A percentile compares a stretch with the other conserved stretches of the same genome.
Conservation (phyloP, 2,113 vertebrate species). For the Muntiacus muntjak region DNA sequence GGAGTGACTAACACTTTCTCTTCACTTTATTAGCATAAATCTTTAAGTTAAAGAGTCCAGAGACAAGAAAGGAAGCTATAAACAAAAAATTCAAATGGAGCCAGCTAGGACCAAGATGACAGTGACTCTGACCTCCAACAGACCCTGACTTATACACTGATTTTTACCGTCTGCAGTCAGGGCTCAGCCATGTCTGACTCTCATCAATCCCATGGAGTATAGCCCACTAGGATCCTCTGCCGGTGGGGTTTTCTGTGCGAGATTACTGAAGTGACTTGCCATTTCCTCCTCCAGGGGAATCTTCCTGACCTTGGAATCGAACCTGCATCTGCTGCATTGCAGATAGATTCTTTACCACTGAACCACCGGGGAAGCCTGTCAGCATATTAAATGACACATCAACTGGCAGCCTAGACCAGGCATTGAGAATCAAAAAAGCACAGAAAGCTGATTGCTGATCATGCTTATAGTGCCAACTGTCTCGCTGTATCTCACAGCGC, state of each 20-base stretch:
- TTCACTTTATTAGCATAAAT: not conserved
- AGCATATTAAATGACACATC: not conserved
- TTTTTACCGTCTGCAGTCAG: not conserved
- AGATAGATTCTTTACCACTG: not conserved
- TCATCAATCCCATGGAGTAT: not conserved
- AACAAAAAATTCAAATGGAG: not conserved
- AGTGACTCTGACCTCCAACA: not conserved
- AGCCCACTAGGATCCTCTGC: not conserved
- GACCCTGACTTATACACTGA: not conserved
- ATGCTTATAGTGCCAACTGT: fast-evolving
- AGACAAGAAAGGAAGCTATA: not conserved
- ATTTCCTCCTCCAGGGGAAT: not conserved
- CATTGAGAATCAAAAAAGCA: not conserved
- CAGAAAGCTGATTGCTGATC: not conserved
- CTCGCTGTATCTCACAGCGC: fast-evolving
- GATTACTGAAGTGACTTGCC: not conserved
- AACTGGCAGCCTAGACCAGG: not conserved
- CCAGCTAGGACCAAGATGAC: not conserved
- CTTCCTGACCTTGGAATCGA: not conserved
- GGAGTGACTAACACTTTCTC: not conserved
- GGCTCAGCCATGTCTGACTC: not conserved
- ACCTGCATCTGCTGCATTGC: not conserved
- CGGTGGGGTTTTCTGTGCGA: not conserved
- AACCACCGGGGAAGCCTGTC: not conserved
- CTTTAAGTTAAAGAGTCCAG: not conserved